A percentile compares a stretch with the other conserved stretches of the same genome.
These are phyloP conservation scores for Forbesichthys agassizii DNA, from an alignment of 2,113 vertebrate species.

Conservation along the genomic window DNA sequence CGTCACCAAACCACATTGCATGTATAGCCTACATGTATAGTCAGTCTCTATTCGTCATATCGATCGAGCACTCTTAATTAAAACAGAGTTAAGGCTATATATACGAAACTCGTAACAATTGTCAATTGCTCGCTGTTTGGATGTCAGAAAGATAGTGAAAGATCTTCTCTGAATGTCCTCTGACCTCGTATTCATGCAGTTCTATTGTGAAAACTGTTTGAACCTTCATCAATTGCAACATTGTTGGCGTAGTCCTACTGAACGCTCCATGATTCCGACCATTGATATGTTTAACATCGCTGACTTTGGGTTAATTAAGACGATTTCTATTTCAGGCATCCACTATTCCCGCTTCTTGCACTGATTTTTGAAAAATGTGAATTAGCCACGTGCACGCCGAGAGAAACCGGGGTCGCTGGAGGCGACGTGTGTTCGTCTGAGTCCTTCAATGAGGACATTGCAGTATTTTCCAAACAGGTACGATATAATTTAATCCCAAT, in stretches of 20 bases:
- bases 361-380: conserved; percentile 99
- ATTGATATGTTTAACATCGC: not conserved
- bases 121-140: too few relatives aligned
- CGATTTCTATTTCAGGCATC: conserved; percentile 86
- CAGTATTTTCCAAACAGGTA: conserved; percentile 97
- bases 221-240: not conserved
- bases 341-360: conserved; percentile 94
- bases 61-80: too few relatives aligned
- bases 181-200: too few relatives aligned
- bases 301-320: conserved; percentile 66
- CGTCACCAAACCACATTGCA: too few relatives aligned
- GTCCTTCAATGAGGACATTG: conserved; percentile 97
- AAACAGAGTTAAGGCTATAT: too few relatives aligned
- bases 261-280: not conserved
- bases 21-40: too few relatives aligned
- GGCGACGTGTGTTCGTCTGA: conserved; percentile 95
- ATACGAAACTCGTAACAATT: too few relatives aligned
- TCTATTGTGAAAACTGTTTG: too few relatives aligned
- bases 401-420: conserved; percentile 87
- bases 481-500: conserved; percentile 27
- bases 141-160: too few relatives aligned
- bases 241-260: not conserved
- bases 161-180: too few relatives aligned
- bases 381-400: conserved; percentile 92
- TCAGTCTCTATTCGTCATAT: too few relatives aligned